Conservation (phyloP, 2,888 invertebrate species). For the Coelogynopora nodosa region DNA sequence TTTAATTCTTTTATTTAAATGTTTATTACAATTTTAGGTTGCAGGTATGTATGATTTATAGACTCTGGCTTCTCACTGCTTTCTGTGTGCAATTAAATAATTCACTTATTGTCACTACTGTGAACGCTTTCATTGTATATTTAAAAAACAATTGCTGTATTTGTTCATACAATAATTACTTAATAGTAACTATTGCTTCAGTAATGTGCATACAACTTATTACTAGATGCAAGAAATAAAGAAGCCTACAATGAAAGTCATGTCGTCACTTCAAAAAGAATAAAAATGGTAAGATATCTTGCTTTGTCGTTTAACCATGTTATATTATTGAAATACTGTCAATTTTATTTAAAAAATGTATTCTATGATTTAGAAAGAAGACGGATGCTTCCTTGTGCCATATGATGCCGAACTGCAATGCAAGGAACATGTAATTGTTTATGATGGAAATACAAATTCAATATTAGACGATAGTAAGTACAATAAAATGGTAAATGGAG, state of each 20-base stretch:
- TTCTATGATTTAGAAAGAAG: constrained; percentile 51
- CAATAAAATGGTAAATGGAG: too few species aligned
- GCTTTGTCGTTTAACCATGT: too few species aligned
- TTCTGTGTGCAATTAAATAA: too few species aligned
- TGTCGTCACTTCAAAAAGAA: constrained; percentile 59
- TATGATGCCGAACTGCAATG: constrained; percentile 61
- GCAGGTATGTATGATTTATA: background rate
- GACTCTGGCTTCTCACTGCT: background rate
- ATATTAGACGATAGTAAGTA: constrained; percentile 53
- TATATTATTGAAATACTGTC: too few species aligned
- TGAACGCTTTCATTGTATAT: too few species aligned
- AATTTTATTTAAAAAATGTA: too few species aligned
- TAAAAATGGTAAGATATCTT: constrained; percentile 54
- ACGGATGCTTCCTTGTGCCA: constrained; percentile 54
- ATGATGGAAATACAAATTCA: constrained; percentile 54
- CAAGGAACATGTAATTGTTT: constrained; percentile 59
- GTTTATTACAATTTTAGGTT: constrained; percentile 43
- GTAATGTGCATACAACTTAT: too few species aligned
- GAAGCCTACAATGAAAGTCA: constrained; percentile 61
- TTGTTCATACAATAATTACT: too few species aligned
- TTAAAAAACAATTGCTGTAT: too few species aligned
- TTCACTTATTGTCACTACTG: too few species aligned
- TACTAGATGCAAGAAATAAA: constrained; percentile 58
- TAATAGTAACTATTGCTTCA: too few species aligned
- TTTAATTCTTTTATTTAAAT: background rate